Conservation (phyloP, 23 tunicate species). For the Trididemnum nubilum region DNA sequence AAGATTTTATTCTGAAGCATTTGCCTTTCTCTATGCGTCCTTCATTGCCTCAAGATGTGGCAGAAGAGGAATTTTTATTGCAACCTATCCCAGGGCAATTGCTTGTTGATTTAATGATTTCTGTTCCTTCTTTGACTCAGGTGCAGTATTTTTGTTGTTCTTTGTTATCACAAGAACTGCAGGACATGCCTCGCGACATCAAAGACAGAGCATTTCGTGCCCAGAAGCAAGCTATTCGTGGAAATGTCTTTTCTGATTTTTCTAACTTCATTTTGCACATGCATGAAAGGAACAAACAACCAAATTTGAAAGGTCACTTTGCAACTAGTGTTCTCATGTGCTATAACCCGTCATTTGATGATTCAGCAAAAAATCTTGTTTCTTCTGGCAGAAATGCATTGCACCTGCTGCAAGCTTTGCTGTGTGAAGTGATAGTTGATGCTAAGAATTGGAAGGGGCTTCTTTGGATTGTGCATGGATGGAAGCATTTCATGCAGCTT, state of each 20-base stretch:
- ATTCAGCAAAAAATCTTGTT: slow-evolving; percentile 31
- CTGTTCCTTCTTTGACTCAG: background rate
- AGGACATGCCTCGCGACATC: slow-evolving; percentile 65
- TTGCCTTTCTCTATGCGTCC: slow-evolving; percentile 46
- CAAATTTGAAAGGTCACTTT: slow-evolving; percentile 49
- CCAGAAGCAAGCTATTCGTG: slow-evolving; percentile 14
- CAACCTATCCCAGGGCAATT: slow-evolving; percentile 34
- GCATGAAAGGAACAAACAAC: slow-evolving; percentile 68
- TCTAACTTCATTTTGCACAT: slow-evolving; percentile 42
- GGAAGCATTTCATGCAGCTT: slow-evolving; percentile 56
- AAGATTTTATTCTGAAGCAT: slow-evolving; percentile 44
- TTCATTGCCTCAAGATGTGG: background rate
- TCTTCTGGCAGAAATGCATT: slow-evolving; percentile 42
- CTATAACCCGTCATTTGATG: slow-evolving; percentile 26
- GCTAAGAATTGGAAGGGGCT: slow-evolving; percentile 59
- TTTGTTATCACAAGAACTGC: slow-evolving; percentile 41
- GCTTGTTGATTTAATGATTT: slow-evolving; percentile 1
- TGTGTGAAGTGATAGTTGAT: slow-evolving; percentile 79
- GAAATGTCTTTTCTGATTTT: slow-evolving; percentile 32
- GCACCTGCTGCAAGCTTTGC: slow-evolving; percentile 58
- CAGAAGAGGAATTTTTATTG: slow-evolving; percentile 26
- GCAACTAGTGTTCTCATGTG: slow-evolving; percentile 55
- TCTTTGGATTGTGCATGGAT: slow-evolving; percentile 39
- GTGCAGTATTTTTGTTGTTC: slow-evolving; percentile 47
- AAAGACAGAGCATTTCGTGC: slow-evolving; percentile 66